These are phyloP conservation scores for Geothlypis trichas DNA, from an alignment of 2,113 vertebrate species.

Conservation along the genomic window DNA sequence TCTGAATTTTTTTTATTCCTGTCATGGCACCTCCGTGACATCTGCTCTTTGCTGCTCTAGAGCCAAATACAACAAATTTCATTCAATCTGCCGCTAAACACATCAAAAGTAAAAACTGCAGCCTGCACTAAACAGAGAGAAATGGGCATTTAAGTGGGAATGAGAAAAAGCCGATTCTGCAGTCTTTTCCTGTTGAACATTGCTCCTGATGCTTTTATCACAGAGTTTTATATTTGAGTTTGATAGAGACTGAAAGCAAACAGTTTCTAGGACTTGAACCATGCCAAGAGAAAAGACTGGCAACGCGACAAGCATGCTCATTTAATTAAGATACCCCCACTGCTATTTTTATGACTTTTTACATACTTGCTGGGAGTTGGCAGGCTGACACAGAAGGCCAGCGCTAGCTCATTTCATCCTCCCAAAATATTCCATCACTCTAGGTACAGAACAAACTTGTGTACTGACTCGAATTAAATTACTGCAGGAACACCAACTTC, in stretches of 20 bases:
- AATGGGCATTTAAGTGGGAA: background rate
- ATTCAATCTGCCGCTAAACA: conserved; percentile 45
- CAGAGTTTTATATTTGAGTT: conserved; percentile 9
- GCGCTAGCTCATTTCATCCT: background rate
- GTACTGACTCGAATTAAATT: background rate
- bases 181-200: background rate
- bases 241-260: conserved; percentile 24
- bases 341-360: conserved; percentile 36
- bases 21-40: conserved; percentile 43
- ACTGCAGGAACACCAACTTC: background rate
- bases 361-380: conserved; percentile 39
- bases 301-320: background rate
- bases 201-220: conserved; percentile 14
- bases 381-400: background rate
- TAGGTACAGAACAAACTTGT: background rate
- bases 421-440: background rate
- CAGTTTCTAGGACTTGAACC: background rate
- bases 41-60: conserved; percentile 34
- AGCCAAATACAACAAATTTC: conserved; percentile 55
- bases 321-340: conserved; percentile 32
- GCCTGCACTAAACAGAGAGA: background rate
- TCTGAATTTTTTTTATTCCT: conserved; percentile 44
- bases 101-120: conserved; percentile 25
- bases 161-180: background rate
- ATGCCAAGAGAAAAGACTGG: conserved; percentile 23